Conservation (phyloP, 2,113 vertebrate species). For the Odobenus rosmarus region DNA sequence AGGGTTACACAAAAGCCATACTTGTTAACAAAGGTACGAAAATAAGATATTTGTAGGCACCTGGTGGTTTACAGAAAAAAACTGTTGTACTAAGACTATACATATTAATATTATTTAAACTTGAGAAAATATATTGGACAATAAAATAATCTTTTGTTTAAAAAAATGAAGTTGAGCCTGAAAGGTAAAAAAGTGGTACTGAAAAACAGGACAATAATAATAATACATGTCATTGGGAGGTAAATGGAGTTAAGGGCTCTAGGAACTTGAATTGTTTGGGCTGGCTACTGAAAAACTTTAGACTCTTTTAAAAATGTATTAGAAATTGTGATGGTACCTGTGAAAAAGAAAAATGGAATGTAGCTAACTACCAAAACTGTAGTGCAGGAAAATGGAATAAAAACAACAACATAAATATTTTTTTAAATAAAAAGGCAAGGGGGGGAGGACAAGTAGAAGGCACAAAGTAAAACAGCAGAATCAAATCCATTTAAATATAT, state of each 20-base stretch:
- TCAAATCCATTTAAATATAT: neutral
- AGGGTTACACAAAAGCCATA: neutral
- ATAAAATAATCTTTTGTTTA: conserved; percentile 25
- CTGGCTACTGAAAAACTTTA: neutral
- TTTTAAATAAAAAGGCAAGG: conserved; percentile 4
- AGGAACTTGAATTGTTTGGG: neutral
- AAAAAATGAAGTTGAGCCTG: neutral
- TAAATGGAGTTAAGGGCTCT: neutral
- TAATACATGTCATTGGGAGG: neutral
- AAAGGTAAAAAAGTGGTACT: neutral
- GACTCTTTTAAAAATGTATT: neutral
- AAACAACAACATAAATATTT: neutral
- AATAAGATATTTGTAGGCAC: neutral
- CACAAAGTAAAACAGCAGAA: neutral
- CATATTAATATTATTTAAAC: neutral
- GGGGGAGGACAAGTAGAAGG: neutral
- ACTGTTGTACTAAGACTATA: neutral
- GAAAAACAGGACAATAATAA: neutral
- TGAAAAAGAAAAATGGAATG: neutral
- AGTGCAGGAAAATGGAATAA: neutral
- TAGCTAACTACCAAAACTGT: neutral
- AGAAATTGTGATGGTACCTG: neutral
- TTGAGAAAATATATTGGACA: neutral
- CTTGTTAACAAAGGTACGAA: neutral
- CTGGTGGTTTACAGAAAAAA: neutral